These are phyloP conservation scores for Drosophila monieri DNA, from an alignment of 2,888 invertebrate species.

Conservation along the genomic window DNA sequence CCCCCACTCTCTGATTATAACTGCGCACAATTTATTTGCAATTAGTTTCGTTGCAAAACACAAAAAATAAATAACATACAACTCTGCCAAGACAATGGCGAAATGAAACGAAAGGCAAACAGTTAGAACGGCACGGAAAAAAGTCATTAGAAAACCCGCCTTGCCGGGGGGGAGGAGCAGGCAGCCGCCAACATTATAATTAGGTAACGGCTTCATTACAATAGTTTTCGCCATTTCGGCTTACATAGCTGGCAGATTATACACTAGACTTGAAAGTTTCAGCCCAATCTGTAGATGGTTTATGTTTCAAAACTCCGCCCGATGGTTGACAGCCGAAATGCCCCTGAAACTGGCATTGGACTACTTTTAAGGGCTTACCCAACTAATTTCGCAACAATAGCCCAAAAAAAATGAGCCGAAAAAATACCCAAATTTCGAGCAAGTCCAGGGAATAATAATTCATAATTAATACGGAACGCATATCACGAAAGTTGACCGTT, in stretches of 20 bases:
- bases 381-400: constrained; percentile 29
- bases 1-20: constrained; percentile 42
- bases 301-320: no score
- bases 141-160: constrained; percentile 41
- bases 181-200: constrained; percentile 9
- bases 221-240: constrained; percentile 9
- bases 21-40: constrained; percentile 63
- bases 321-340: not conserved
- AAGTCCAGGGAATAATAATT: constrained; percentile 33
- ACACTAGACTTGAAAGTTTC: not conserved
- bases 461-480: constrained; percentile 46
- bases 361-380: constrained; percentile 19
- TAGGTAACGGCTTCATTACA: constrained; percentile 16
- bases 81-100: constrained; percentile 54
- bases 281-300: not conserved
- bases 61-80: constrained; percentile 11
- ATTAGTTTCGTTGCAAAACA: constrained; percentile 54
- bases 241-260: not conserved
- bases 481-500: constrained; percentile 55
- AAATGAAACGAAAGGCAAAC: constrained; percentile 48
- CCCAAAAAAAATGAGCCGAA: not conserved
- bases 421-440: constrained; percentile 6
- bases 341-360: constrained; percentile 30
- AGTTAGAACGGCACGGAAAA: constrained; percentile 40
- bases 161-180: not conserved